A percentile compares a stretch with the other conserved stretches of the same genome.
Conservation (phyloP, 2,113 vertebrate genomes). For the Promerops cafer region DNA sequence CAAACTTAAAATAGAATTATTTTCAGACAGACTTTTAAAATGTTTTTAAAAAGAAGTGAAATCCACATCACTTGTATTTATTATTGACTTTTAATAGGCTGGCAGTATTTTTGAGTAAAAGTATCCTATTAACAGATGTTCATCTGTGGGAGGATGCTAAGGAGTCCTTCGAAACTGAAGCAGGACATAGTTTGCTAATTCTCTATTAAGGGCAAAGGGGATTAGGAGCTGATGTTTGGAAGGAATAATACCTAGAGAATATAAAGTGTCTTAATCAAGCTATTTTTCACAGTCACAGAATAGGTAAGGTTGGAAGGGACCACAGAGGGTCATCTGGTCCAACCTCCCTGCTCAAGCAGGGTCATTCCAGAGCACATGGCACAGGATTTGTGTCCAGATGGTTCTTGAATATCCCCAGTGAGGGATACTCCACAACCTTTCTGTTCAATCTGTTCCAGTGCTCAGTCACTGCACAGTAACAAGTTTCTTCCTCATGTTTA, state of each 20-base stretch:
- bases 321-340: not conserved
- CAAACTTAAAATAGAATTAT: not conserved
- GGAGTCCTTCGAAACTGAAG: not conserved
- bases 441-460: not conserved
- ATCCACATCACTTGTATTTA: not conserved
- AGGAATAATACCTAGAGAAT: not conserved
- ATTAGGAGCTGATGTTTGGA: not conserved
- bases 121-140: not conserved
- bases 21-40: not conserved
- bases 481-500: not conserved
- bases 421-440: not conserved
- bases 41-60: not conserved
- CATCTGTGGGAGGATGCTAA: not conserved
- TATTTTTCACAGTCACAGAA: not conserved
- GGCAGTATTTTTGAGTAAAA: not conserved
- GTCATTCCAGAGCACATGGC: not conserved
- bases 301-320: not conserved
- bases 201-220: not conserved
- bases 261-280: not conserved
- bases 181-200: not conserved
- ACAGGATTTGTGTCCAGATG: not conserved
- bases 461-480: accelerated
- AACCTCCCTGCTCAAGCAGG: not conserved
- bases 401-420: not conserved
- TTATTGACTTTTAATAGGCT: not conserved